These are phyloP conservation scores for Ricordea florida DNA, from an alignment of 92 coral and sea anemone genomes.

Conservation along the genomic window DNA sequence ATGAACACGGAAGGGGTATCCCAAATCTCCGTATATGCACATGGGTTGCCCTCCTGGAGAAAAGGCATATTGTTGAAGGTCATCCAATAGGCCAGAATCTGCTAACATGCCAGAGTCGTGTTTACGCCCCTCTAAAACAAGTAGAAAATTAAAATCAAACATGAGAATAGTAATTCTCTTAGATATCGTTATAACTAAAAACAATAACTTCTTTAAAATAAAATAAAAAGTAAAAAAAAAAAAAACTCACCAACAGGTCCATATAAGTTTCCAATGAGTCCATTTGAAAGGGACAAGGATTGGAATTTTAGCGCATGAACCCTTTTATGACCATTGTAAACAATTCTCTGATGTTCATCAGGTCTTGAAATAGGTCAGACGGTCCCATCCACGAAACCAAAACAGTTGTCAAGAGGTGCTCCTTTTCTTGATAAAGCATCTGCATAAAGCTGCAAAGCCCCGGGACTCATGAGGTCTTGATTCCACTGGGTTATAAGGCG, in stretches of 20 bases:
- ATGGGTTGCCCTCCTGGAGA: slow-evolving; percentile 10
- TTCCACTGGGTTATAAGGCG: neutral
- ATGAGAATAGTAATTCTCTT: too few relatives aligned
- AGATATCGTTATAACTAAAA: too few relatives aligned
- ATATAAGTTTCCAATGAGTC: neutral
- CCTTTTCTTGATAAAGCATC: neutral
- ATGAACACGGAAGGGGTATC: slow-evolving; percentile 13
- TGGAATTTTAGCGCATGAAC: slow-evolving; percentile 1
- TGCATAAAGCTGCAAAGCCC: neutral
- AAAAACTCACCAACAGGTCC: neutral
- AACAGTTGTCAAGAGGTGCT: slow-evolving; percentile 1
- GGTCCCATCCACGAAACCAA: neutral
- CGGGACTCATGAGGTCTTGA: neutral
- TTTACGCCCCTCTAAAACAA: neutral
- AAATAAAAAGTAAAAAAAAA: too few relatives aligned
- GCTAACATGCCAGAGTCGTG: slow-evolving; percentile 25
- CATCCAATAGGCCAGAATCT: slow-evolving; percentile 5
- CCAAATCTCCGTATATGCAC: slow-evolving; percentile 30
- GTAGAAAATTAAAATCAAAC: neutral
- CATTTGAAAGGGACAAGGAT: neutral
- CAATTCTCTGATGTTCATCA: neutral
- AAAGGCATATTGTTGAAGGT: neutral
- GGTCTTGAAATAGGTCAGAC: neutral
- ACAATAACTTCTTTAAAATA: too few relatives aligned
- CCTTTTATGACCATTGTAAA: too few relatives aligned